A percentile compares a stretch with the other conserved stretches of the same genome.
phyloP scores from a whole-genome alignment of 2,113 vertebrate species.

The Ammodytes marinus region DNA sequence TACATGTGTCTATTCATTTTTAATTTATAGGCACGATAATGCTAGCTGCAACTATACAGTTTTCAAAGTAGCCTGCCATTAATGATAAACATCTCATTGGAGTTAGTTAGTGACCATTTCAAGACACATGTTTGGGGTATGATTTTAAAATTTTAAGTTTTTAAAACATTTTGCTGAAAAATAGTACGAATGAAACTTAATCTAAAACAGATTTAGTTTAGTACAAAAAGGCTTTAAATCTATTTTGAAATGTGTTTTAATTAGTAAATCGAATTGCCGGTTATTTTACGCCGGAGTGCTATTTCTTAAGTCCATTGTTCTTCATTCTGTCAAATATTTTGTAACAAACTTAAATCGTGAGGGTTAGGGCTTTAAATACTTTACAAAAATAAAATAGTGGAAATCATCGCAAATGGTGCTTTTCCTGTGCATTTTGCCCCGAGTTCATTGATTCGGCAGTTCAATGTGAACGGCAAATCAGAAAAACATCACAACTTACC shows the following conservation, averaged over 20 bases:
- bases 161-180: neutral
- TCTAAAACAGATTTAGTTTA: neutral
- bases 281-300: neutral
- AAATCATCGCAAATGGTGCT: neutral
- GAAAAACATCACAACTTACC: slow-evolving; percentile 70
- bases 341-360: slow-evolving; percentile 7
- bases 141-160: neutral
- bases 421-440: neutral
- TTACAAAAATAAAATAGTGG: neutral
- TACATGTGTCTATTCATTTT: neutral
- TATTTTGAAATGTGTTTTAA: neutral
- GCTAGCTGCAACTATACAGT: slow-evolving; percentile 1
- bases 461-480: slow-evolving; percentile 2
- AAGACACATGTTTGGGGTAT: neutral
- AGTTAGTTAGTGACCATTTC: neutral
- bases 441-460: slow-evolving; percentile 17
- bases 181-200: neutral
- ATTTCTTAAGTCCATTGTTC: neutral
- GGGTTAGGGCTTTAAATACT: neutral
- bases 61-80: neutral
- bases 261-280: neutral
- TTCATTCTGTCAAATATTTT: slow-evolving; percentile 3
- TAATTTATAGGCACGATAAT: neutral
- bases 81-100: neutral
- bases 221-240: neutral